A percentile compares a stretch with the other conserved stretches of the same genome.
phyloP scores from a whole-genome alignment of 2,888 invertebrate species.

The Acheta domesticus region DNA sequence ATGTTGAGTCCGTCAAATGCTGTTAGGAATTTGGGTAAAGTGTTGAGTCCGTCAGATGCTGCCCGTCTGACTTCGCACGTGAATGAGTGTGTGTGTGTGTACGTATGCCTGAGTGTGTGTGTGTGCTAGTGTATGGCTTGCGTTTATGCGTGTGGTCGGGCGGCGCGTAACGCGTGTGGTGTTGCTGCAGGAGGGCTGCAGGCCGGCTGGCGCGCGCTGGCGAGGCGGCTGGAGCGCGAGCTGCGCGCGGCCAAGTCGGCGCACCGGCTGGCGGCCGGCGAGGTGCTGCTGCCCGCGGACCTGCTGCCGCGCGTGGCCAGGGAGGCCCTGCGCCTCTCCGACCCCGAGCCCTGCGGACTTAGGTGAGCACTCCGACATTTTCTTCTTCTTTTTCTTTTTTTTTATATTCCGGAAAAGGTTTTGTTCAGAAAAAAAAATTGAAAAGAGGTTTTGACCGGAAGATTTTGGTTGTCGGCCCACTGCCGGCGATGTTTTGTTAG shows the following conservation, averaged over 20 bases:
- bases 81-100: too few species aligned
- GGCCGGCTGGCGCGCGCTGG: conserved; percentile 57
- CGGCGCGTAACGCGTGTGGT: too few species aligned
- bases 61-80: too few species aligned
- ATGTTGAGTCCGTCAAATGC: too few species aligned
- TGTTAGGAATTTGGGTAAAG: too few species aligned
- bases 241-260: conserved; percentile 76
- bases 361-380: conserved; percentile 46
- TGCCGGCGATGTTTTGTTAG: too few species aligned
- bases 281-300: conserved; percentile 80
- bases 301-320: conserved; percentile 73
- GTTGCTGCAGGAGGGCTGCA: conserved; percentile 27
- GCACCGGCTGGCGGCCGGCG: conserved; percentile 71
- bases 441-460: too few species aligned
- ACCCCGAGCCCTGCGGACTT: conserved; percentile 85
- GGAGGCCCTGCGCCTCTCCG: conserved; percentile 77
- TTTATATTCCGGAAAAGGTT: not conserved
- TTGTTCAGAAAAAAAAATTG: not conserved
- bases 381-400: not conserved
- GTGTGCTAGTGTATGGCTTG: too few species aligned
- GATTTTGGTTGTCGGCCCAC: too few species aligned
- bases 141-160: too few species aligned
- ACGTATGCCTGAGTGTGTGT: too few species aligned
- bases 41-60: too few species aligned
- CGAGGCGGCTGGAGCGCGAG: conserved; percentile 72